Conservation (phyloP, 2,888 invertebrate genomes). For the Netelia inedita region DNA sequence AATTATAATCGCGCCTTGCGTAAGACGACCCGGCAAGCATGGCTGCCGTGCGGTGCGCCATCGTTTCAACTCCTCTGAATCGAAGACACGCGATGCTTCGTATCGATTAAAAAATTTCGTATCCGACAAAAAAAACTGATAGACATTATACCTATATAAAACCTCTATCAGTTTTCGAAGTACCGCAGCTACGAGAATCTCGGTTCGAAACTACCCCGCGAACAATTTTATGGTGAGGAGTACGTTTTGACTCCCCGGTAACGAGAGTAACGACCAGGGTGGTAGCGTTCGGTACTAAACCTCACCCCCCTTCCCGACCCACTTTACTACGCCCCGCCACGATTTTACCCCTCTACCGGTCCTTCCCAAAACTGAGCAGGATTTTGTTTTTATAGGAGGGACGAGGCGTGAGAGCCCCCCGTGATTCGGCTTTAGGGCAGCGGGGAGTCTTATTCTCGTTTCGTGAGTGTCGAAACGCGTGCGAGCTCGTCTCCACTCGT, state of each 20-base stretch:
- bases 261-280: conserved; percentile 66
- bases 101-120: too few species aligned
- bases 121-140: conserved; percentile 27
- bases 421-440: conserved; percentile 42
- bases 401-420: conserved; percentile 53
- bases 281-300: conserved; percentile 19
- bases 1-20: conserved; percentile 68
- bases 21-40: conserved; percentile 67
- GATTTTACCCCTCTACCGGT: too few species aligned
- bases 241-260: conserved; percentile 53
- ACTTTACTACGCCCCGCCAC: background rate
- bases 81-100: conserved; percentile 6
- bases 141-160: conserved; percentile 19
- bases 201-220: conserved; percentile 34
- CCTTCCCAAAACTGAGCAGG: conserved; percentile 7
- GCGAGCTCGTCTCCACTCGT: conserved; percentile 29
- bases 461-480: conserved; percentile 40
- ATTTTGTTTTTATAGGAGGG: conserved; percentile 63
- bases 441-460: conserved; percentile 9
- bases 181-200: conserved; percentile 11
- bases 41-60: conserved; percentile 31
- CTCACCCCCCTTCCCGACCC: background rate
- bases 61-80: conserved; percentile 5
- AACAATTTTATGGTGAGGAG: conserved; percentile 58
- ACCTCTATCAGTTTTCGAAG: background rate